Evolutionary conservation across 2,888 invertebrate species (phyloP), one percentile per base, ranked within the genome.

Genomic region (Mamestra brassicae): DNA sequence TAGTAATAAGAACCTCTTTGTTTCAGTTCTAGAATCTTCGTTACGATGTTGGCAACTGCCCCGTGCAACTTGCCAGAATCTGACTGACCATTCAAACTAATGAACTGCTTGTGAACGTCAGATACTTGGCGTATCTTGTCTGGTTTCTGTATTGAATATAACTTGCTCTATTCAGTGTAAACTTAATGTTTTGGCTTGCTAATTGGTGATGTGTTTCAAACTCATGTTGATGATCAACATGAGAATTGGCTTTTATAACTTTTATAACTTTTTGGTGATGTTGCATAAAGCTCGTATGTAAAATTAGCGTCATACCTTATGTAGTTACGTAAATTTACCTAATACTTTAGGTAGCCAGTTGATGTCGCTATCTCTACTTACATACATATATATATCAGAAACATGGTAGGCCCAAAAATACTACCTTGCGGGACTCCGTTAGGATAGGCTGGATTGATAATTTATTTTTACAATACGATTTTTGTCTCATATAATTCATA

Each of bases 11-110:
- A 82, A 50, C 42, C 79, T 83, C 85, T 85, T 89, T 88, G 88
- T 89, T 87, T 87, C 81, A 71, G 73, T 83, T 83, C 76, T 80
- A 85, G 78, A 81, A 84, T 81, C 63, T 85, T 88, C 81, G 81
- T 80, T 80, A 78, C 75, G 74, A 78, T 83, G 88, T 88, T 90
- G 90, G 88, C 89, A 90, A 87, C 68, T 71, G 84, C 81, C 71
- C 83, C 80, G 76, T 72, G 77, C 78, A 87, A 91, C 88, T 92
- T 90, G 91, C 89, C 90, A 91, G 85, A 88, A 88, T 88, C 89
- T 81, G 84, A 85, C 91, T 91, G 92, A 90, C 92, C 92, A 89
- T 92, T 92, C 90, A 88, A 87, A 89, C 86, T 91, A 92, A 91
- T 90, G 90, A 90, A 91, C 85, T 87, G 85, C 87, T 87, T 87